Evolutionary conservation across 2,888 invertebrate genomes (phyloP).

Genomic region (Xestia ashworthii): DNA sequence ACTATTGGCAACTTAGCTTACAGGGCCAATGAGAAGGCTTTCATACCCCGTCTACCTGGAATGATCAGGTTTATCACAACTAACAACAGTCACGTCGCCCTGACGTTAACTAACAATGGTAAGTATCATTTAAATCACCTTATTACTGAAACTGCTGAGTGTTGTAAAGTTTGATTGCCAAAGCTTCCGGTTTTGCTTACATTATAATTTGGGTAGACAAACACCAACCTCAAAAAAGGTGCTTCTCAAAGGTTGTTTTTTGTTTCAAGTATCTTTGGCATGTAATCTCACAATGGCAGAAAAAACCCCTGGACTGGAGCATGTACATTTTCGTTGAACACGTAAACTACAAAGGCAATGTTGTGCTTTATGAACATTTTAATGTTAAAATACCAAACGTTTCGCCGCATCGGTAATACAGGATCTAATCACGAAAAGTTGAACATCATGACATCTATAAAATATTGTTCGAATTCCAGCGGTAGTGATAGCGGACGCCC

Average conservation of each 20-base stretch:
- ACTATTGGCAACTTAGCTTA: constrained; percentile 80
- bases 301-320: not conserved
- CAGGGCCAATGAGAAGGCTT: constrained; percentile 80
- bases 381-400: not conserved
- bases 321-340: not conserved
- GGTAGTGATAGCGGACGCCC: constrained; percentile 83
- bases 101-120: constrained; percentile 87
- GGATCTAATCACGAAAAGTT: too few species aligned
- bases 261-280: not conserved
- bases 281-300: not conserved
- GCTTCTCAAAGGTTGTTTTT: not conserved
- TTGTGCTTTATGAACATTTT: not conserved
- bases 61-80: constrained; percentile 81
- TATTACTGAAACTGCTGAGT: not conserved
- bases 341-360: not conserved
- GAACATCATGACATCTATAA: not conserved
- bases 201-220: not conserved
- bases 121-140: constrained; percentile 72
- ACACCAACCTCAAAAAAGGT: not conserved
- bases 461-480: constrained; percentile 73
- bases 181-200: not conserved
- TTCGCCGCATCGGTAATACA: too few species aligned
- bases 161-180: not conserved
- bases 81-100: constrained; percentile 81
- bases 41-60: constrained; percentile 86